Base-by-base conservation (phyloP, 1,140 invertebrate genomes). In the Portunus trituberculatus region DNA sequence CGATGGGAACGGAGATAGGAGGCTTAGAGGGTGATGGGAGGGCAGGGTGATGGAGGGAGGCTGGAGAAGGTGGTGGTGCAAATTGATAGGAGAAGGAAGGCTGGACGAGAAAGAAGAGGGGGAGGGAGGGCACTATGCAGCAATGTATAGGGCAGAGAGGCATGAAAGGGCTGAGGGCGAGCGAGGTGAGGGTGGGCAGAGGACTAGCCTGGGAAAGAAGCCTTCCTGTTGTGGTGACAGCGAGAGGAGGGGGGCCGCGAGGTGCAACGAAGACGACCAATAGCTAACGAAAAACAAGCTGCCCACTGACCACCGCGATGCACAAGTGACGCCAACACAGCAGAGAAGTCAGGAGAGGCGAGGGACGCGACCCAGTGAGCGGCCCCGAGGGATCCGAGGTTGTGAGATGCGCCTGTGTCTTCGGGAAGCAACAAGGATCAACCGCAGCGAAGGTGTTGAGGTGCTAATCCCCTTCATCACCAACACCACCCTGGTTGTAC, bases 391-490 rank as follows among this genome's bases (percentile, higher is more conserved):
- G n/a, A 76, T n/a, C 20, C 20, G 67, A 25, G 67, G 20, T 1
- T 8, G 67, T n/a, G 20, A 76, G 10, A 10, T n/a, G 16, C 67
- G n/a, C 67, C 67, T 76, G 20, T n/a, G 67, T n/a, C 67, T 76
- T 76, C 67, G 67, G 12, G 67, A 76, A 76, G 67, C 20, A 76
- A 76, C 52, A 59, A 76, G 67, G 67, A n/a, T 76, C 67, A n/a
- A 76, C 67, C 20, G 67, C 20, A 7, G 67, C 67, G 20, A 76
- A 76, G n/a, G 67, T 76, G 67, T 76, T 76, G 67, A 76, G 67
- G 67, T 76, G 67, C 67, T 76, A 76, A 76, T 76, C 67, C 67
- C 67, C 67, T 76, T 76, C 67, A 76, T 76, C 67, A 76, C 67
- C 67, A 76, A n/a, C 67, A 76, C 67, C 67, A 76, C 67, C 67